A percentile compares a stretch with the other conserved stretches of the same genome.
These are phyloP conservation scores for Sitobion miscanthi DNA, from an alignment of 1,140 invertebrate genomes.

Conservation along the genomic window DNA sequence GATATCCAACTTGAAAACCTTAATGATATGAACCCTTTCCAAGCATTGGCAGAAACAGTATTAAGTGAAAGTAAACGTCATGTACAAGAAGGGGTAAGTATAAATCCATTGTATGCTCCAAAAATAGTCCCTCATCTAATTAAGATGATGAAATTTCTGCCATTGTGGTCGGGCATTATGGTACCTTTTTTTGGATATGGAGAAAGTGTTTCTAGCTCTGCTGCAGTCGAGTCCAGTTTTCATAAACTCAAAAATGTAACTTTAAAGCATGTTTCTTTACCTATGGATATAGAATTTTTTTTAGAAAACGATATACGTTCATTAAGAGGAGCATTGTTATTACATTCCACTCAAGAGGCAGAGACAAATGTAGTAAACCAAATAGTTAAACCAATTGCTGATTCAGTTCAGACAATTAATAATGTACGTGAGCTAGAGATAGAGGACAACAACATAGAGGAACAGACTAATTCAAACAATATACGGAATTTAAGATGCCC, in stretches of 20 bases:
- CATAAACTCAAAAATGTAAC: no score
- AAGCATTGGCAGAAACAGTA: not conserved
- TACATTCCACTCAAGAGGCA: not conserved
- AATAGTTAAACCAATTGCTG: no score
- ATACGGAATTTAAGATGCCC: not conserved
- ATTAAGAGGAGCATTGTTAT: not conserved
- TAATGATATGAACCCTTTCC: not conserved
- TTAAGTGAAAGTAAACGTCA: not conserved
- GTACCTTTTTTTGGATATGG: conserved; percentile 3
- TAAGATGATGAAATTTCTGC: not conserved
- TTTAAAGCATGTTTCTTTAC: no score
- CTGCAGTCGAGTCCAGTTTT: no score
- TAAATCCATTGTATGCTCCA: not conserved
- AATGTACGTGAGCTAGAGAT: no score
- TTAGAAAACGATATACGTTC: conserved; percentile 6
- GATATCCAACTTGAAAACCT: not conserved
- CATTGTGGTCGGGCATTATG: not conserved
- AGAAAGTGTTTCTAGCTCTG: no score
- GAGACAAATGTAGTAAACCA: not conserved
- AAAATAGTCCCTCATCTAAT: not conserved
- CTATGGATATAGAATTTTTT: not conserved
- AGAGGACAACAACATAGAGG: not conserved
- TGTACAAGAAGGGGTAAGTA: not conserved
- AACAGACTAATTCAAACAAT: not conserved
- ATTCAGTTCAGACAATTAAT: no score